Evolutionary conservation across 2,113 vertebrate genomes (phyloP), one percentile per base, ranked within the genome.

Genomic region (Heteronetta atricapilla): DNA sequence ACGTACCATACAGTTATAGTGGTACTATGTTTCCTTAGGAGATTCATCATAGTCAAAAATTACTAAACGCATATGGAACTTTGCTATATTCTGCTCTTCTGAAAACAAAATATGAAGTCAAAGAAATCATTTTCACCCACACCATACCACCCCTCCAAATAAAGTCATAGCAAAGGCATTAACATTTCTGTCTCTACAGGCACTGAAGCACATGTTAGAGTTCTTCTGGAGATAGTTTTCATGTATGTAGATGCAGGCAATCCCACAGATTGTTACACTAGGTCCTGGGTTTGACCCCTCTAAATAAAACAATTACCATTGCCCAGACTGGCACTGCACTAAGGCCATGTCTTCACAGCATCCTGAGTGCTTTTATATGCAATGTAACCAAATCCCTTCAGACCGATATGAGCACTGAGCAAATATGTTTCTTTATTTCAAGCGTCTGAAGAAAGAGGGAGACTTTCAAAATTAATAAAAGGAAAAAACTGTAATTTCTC

Each of bases 341-440:
- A 66, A 40, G 34, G 28, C 19, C 5, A 2, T 40, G 7, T 20
- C 25, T 36, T 48, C 11, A 42, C 22, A 48, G 18, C 22, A 77
- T 44, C 26, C 42, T 15, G 9, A 74, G 33, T 44, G 10, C 7
- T 59, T 63, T 56, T 23, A 13, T 0, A 1, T 34, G 21, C 8
- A 60, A 12, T n/a, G 11, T 10, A 80, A 38, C 26, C 15, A 19
- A 60, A 76, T 28, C 20, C 17, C 11, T 86, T 83, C 44, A 46
- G 44, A 86, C 48, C 8, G 46, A 14, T 1, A 0, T 6, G 9
- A 69, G 7, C 20, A 52, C 6, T 9, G 67, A 58, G 9, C 4
- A 68, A 52, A 90, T 75, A 18, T 21, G 46, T 38, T 40, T 13
- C 36, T 33, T 55, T 16, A 15, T 53, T 81, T 84, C 31, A 67